These are phyloP conservation scores for Campoplex capitator DNA, from an alignment of 2,888 invertebrate species.

Conservation along the genomic window DNA sequence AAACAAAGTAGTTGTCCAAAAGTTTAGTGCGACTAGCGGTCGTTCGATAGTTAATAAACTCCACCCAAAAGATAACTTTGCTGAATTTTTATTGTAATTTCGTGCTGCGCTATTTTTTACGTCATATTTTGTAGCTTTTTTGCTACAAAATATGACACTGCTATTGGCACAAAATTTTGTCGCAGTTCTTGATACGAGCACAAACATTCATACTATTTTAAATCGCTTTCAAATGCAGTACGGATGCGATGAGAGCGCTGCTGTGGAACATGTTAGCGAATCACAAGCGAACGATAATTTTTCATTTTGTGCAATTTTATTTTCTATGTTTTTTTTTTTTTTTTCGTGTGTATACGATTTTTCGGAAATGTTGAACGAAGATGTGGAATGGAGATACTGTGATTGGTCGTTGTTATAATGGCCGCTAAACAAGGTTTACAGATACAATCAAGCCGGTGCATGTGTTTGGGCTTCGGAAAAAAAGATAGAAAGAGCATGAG, in stretches of 20 bases:
- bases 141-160: not conserved
- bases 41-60: too few relatives aligned
- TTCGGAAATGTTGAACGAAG: not conserved
- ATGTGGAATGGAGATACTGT: constrained; percentile 68
- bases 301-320: not conserved
- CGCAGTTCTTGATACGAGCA: not conserved
- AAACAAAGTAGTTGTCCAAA: too few relatives aligned
- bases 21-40: too few relatives aligned
- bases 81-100: too few relatives aligned
- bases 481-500: constrained; percentile 74
- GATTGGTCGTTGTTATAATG: constrained; percentile 79
- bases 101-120: not conserved
- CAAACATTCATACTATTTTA: not conserved
- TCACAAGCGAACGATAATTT: not conserved
- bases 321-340: not conserved
- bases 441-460: constrained; percentile 65
- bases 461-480: constrained; percentile 65
- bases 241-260: not conserved
- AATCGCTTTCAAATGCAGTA: not conserved
- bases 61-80: too few relatives aligned
- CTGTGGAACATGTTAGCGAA: not conserved
- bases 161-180: not conserved
- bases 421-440: constrained; percentile 76
- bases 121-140: not conserved
- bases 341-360: not conserved